These are phyloP conservation scores for Zelleria hepariella DNA, from an alignment of 2,888 invertebrate species.

Conservation along the genomic window DNA sequence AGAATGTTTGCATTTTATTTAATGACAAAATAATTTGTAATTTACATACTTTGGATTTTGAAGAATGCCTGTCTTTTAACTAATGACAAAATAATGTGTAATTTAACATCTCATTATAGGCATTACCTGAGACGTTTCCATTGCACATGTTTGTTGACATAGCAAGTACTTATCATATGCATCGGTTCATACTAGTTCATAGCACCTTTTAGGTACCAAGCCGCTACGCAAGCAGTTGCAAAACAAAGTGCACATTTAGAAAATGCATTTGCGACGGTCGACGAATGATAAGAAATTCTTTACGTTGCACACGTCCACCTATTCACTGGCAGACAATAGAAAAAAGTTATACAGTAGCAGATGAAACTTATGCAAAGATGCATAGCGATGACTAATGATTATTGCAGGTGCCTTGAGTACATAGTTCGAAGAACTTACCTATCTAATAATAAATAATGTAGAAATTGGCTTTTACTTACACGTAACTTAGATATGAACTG, in stretches of 20 bases:
- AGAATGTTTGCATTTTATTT: too few species aligned
- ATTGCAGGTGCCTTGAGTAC: not conserved
- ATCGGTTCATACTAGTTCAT: not conserved
- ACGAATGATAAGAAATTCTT: not conserved
- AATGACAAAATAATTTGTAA: too few species aligned
- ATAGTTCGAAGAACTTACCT: not conserved
- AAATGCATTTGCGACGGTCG: not conserved
- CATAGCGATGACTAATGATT: not conserved
- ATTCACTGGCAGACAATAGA: not conserved
- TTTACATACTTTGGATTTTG: too few species aligned
- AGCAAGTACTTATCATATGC: not conserved
- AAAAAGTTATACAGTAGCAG: not conserved
- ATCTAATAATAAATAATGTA: too few species aligned
- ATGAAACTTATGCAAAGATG: not conserved
- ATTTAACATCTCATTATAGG: too few species aligned
- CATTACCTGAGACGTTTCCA: not conserved
- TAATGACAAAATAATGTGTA: too few species aligned
- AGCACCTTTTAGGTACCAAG: not conserved
- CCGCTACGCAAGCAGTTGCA: not conserved
- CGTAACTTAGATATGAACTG: too few species aligned
- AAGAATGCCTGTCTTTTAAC: too few species aligned
- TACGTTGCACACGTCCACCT: not conserved
- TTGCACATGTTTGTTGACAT: not conserved
- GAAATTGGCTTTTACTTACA: too few species aligned
- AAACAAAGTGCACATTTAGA: not conserved